A percentile compares a stretch with the other conserved stretches of the same genome.
These are phyloP conservation scores for Drosophila mulleri DNA, from an alignment of 2,888 invertebrate genomes.

Conservation along the genomic window DNA sequence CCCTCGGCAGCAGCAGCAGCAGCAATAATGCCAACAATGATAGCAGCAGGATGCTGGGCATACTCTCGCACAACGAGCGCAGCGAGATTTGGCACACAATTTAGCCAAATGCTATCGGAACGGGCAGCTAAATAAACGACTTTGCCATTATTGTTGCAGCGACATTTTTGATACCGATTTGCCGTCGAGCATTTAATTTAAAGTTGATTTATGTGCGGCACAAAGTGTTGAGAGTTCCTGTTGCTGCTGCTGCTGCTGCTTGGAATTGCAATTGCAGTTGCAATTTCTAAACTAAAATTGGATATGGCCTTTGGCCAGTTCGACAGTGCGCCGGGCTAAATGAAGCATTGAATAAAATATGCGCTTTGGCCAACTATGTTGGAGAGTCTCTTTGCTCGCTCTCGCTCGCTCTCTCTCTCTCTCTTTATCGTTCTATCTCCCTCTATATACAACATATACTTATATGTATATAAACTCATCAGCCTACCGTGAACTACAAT, in stretches of 20 bases:
- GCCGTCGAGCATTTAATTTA: slow-evolving; percentile 66
- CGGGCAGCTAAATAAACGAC: slow-evolving; percentile 43
- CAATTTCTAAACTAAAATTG: slow-evolving; percentile 69
- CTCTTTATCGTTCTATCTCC: background rate
- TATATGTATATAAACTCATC: background rate
- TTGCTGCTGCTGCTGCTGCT: slow-evolving; percentile 18
- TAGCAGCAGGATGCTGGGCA: slow-evolving; percentile 33
- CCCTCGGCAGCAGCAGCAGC: slow-evolving; percentile 15
- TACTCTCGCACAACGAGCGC: slow-evolving; percentile 22
- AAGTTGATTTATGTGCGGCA: slow-evolving; percentile 71
- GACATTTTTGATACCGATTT: slow-evolving; percentile 36
- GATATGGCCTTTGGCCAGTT: slow-evolving; percentile 32
- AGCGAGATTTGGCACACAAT: slow-evolving; percentile 64
- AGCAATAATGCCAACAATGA: slow-evolving; percentile 1
- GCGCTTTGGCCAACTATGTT: slow-evolving; percentile 35
- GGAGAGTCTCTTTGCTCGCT: background rate
- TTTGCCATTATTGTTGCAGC: slow-evolving; percentile 35
- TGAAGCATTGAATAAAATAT: slow-evolving; percentile 52
- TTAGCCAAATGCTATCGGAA: slow-evolving; percentile 54
- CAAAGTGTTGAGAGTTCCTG: slow-evolving; percentile 16
- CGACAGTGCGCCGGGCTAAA: slow-evolving; percentile 39
- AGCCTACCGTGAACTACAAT: background rate
- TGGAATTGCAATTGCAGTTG: slow-evolving; percentile 67
- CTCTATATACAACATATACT: background rate
- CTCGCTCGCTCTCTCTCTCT: background rate